phyloP scores from a whole-genome alignment of 2,113 vertebrate genomes.

The Bolborhynchus lineola region DNA sequence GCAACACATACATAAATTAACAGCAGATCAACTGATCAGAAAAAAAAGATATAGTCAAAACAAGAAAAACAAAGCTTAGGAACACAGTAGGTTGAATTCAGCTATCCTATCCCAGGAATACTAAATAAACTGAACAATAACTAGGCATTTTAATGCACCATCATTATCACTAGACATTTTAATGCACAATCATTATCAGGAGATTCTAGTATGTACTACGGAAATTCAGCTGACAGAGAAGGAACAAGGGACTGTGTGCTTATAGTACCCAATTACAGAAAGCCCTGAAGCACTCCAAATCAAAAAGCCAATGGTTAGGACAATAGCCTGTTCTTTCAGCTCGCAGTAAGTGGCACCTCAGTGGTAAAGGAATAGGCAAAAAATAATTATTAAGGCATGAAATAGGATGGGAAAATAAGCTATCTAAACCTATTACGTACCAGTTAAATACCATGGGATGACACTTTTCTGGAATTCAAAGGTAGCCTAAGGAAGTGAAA shows the following conservation, averaged over 20 bases:
- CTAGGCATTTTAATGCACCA: not conserved
- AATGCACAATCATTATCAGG: not conserved
- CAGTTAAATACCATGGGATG: not conserved
- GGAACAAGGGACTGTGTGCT: not conserved
- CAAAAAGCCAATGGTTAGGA: not conserved
- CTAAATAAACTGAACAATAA: not conserved
- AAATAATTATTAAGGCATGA: not conserved
- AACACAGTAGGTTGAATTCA: not conserved
- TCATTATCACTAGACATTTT: not conserved
- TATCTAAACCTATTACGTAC: not conserved
- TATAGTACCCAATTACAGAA: not conserved
- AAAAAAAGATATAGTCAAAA: not conserved
- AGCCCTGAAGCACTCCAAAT: not conserved
- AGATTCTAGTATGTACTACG: not conserved
- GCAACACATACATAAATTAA: not conserved
- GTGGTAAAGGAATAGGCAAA: not conserved
- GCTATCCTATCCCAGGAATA: not conserved
- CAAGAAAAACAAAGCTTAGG: not conserved
- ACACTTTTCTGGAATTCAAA: not conserved
- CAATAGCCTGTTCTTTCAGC: not conserved
- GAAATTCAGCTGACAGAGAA: not conserved
- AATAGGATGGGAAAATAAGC: not conserved
- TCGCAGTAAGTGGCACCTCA: not conserved
- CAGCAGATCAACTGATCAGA: not conserved
- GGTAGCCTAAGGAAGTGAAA: not conserved